A percentile compares a stretch with the other conserved stretches of the same genome.
Evolutionary conservation across 1,140 invertebrate species (phyloP).

Genomic region (Trypoxylus dichotomus): DNA sequence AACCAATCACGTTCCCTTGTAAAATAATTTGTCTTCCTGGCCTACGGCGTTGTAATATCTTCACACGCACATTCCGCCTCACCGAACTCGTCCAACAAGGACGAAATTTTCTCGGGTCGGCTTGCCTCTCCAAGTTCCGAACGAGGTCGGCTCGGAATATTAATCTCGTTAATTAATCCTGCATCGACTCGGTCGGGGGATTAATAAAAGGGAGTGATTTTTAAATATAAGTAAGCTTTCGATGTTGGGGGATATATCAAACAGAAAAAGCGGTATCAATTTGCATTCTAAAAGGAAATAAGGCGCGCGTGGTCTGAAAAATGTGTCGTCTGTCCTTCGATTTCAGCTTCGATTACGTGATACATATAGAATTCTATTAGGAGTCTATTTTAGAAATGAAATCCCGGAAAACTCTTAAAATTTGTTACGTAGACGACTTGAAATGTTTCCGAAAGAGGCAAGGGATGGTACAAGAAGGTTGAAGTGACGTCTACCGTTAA

Average conservation of each 20-base stretch:
- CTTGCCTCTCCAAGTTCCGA: background rate
- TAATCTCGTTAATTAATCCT: background rate
- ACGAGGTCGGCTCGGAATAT: background rate
- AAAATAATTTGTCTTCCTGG: conserved; percentile 7
- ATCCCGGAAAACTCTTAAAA: too few relatives aligned
- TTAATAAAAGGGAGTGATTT: background rate
- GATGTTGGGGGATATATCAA: background rate
- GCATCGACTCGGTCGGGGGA: background rate
- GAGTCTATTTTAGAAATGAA: too few relatives aligned
- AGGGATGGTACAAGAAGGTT: too few relatives aligned
- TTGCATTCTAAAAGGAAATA: background rate
- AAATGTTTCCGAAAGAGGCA: too few relatives aligned
- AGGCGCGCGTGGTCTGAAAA: background rate
- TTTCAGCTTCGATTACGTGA: too few relatives aligned
- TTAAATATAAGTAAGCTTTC: background rate
- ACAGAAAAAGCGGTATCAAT: background rate
- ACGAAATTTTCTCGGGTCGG: background rate
- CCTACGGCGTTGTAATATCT: background rate
- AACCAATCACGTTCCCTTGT: conserved; percentile 14
- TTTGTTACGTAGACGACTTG: too few relatives aligned
- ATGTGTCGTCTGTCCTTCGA: too few relatives aligned
- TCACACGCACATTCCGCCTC: background rate
- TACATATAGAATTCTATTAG: too few relatives aligned
- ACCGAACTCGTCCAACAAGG: background rate
- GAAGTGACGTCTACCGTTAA: too few relatives aligned